Conservation (phyloP, 1,140 invertebrate species). For the Drosophila suzukii region DNA sequence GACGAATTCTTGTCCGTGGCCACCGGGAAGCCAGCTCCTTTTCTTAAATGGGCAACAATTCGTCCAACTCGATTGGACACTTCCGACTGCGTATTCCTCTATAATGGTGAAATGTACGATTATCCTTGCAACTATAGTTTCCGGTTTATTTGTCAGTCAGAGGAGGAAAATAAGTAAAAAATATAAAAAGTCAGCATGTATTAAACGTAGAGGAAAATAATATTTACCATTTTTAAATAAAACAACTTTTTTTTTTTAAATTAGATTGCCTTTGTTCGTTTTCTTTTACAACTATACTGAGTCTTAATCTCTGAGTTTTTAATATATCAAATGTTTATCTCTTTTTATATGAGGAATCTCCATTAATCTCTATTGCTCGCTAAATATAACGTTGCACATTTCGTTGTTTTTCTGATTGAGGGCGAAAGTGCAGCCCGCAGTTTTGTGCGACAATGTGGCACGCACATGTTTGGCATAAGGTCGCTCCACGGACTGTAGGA, state of each 20-base stretch:
- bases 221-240: not conserved
- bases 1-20: not conserved
- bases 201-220: too few species aligned
- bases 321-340: slow-evolving; percentile 26
- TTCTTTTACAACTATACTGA: slow-evolving; percentile 50
- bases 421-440: slow-evolving; percentile 90
- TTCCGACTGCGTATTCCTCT: not conserved
- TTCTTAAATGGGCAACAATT: not conserved
- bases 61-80: not conserved
- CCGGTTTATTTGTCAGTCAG: slow-evolving; percentile 2
- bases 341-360: slow-evolving; percentile 6
- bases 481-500: slow-evolving; percentile 42
- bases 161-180: not conserved
- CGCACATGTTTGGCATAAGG: slow-evolving; percentile 63
- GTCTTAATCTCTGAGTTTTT: slow-evolving; percentile 64
- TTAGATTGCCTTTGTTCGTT: slow-evolving; percentile 36
- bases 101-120: not conserved
- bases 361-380: slow-evolving; percentile 5
- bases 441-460: slow-evolving; percentile 50
- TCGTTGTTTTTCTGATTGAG: slow-evolving; percentile 93
- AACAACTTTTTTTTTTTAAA: slow-evolving; percentile 11
- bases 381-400: slow-evolving; percentile 87
- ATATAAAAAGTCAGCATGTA: too few species aligned
- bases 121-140: not conserved
- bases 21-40: not conserved